Conservation (phyloP, 2,888 invertebrate species). For the Melieria omissa region DNA sequence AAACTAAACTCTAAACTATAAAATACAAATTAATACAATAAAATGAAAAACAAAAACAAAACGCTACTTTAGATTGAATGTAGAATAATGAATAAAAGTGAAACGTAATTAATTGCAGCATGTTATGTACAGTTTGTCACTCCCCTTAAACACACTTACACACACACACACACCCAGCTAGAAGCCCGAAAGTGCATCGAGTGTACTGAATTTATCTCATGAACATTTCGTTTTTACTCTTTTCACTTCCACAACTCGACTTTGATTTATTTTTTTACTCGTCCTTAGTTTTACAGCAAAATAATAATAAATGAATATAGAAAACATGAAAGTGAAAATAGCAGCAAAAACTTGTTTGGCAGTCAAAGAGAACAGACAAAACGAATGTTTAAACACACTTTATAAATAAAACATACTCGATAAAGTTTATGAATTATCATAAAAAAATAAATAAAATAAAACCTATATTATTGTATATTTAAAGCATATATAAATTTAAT, state of each 20-base stretch:
- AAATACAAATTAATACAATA: too few species aligned
- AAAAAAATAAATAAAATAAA: conserved; percentile 55
- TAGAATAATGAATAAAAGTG: not conserved
- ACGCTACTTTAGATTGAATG: not conserved
- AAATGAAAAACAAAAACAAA: not conserved
- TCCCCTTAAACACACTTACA: conserved; percentile 25
- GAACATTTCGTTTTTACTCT: not conserved
- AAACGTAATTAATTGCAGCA: conserved; percentile 32
- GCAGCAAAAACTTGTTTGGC: not conserved
- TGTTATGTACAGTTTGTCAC: conserved; percentile 44
- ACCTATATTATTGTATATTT: conserved; percentile 46
- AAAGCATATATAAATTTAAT: conserved; percentile 44
- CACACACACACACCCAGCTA: conserved; percentile 19
- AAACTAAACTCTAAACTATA: too few species aligned
- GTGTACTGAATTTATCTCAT: conserved; percentile 15
- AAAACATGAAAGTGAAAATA: conserved; percentile 1
- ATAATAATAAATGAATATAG: not conserved
- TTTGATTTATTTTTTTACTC: conserved; percentile 10
- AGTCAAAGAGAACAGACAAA: conserved; percentile 37
- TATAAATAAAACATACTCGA: conserved; percentile 41
- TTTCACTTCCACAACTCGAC: too few species aligned
- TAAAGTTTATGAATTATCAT: conserved; percentile 41
- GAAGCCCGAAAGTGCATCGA: not conserved
- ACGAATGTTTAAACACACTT: conserved; percentile 39
- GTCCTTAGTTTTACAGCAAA: conserved; percentile 33